These are phyloP conservation scores for Lepus timidus DNA, from an alignment of 2,113 vertebrate genomes.

Conservation along the genomic window DNA sequence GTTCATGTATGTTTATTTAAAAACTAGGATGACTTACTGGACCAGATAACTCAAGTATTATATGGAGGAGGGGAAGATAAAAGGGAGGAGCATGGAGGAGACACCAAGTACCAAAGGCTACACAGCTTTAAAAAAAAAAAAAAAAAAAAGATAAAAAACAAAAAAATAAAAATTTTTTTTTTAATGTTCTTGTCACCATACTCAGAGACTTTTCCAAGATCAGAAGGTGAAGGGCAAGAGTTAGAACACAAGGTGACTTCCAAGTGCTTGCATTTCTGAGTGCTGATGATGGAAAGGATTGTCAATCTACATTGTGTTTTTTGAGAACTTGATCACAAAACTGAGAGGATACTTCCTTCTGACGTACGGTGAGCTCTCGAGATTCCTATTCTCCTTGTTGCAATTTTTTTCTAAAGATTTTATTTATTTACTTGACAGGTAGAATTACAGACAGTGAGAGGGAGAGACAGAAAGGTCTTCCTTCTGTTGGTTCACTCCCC, in stretches of 20 bases:
- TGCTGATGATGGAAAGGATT: neutral
- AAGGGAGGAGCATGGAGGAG: neutral
- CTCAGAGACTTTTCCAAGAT: neutral
- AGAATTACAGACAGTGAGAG: no score
- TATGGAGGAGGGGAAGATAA: no score
- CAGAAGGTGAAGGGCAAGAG: conserved; percentile 25
- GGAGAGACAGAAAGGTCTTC: no score
- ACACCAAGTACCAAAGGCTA: neutral
- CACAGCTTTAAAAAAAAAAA: no score
- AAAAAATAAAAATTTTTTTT: no score
- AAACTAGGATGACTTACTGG: neutral
- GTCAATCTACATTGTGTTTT: neutral
- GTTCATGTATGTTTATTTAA: conserved; percentile 2
- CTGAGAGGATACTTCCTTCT: neutral
- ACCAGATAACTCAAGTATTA: neutral
- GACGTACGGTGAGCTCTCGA: neutral
- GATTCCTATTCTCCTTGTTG: neutral
- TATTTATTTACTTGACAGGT: no score
- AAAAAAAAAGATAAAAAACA: no score
- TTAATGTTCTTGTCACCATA: conserved; percentile 43
- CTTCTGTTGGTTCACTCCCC: no score
- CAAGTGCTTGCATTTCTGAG: conserved; percentile 16
- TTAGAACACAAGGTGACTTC: neutral
- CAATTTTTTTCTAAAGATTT: neutral
- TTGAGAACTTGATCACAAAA: conserved; percentile 18